Conservation (phyloP, 2,888 invertebrate species). For the Melinopterus prodromus region DNA sequence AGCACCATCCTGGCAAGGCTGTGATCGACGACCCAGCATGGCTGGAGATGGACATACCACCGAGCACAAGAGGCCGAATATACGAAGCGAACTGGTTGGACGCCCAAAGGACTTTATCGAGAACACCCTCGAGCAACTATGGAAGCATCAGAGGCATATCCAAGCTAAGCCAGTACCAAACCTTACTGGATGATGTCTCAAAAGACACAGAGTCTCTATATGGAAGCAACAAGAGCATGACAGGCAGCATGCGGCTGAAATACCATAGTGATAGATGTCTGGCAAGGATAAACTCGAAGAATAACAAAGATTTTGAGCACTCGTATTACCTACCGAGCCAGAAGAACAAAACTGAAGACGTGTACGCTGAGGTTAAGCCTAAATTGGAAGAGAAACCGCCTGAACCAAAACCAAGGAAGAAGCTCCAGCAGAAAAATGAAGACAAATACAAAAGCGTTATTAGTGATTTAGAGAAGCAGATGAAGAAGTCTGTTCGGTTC, state of each 20-base stretch:
- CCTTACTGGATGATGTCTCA: conserved; percentile 50
- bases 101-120: conserved; percentile 67
- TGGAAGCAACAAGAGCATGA: conserved; percentile 25
- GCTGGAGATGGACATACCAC: conserved; percentile 74
- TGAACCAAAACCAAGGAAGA: conserved; percentile 53
- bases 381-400: conserved; percentile 42
- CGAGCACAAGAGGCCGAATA: conserved; percentile 72
- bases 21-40: conserved; percentile 69
- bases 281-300: conserved; percentile 54
- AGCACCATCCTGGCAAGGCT: conserved; percentile 85
- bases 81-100: conserved; percentile 89
- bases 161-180: conserved; percentile 51
- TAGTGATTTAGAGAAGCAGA: conserved; percentile 53
- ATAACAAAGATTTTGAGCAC: conserved; percentile 45
- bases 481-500: conserved; percentile 58
- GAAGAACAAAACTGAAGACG: conserved; percentile 32
- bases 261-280: conserved; percentile 58
- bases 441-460: conserved; percentile 49
- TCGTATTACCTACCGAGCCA: conserved; percentile 49
- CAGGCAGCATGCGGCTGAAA: conserved; percentile 52
- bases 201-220: conserved; percentile 31
- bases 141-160: conserved; percentile 30
- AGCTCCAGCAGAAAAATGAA: conserved; percentile 43
- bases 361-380: conserved; percentile 31
- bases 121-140: conserved; percentile 53